Base-by-base conservation (phyloP, 1,140 invertebrate species). In the Schmidtea mediterranea region DNA sequence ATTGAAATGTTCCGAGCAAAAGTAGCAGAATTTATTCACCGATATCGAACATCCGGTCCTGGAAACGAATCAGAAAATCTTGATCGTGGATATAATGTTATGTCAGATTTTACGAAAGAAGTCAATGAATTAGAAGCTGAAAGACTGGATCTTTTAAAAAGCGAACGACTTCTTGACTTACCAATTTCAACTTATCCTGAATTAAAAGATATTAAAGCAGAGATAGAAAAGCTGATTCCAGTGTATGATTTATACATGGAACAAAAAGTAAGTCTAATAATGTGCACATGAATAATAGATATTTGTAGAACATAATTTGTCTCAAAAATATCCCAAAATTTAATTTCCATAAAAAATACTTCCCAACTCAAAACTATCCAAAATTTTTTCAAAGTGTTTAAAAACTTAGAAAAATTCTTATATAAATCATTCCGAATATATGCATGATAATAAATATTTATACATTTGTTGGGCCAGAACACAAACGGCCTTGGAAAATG, bases 101-200 rank as follows among this genome's bases (percentile, higher is more conserved):
- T 41, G 40, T 19, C 16, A 22, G 40, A 19, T 41, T 41, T 19
- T 23, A 41, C 18, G 12, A 23, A 41, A 12, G 40, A 41, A 23
- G 18, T 41, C 10, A 23, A 19, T 41, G 18, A 41, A 41, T 19
- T 41, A 41, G 40, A 41, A 23, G 36, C 10, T 19, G 18, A 41
- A 23, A 41, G 22, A 23, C 3, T 23, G 10, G 22, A 23, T 23
- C 12, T 87, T 22, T 71, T 75, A 48, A 75, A 78, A 46, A 79
- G 79, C 0, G 81, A 86, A 64, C 73, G 76, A 53, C 66, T 86
- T 1, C 87, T 89, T 63, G 79, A 82, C 55, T 73, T 82, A 52
- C 72, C 76, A 9, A 71, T 81, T 22, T 74, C 77, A 0, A 75
- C 82, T 61, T 87, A 82, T 57, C 74, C 77, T 0, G 71, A 74